Evolutionary conservation across 1,140 invertebrate genomes (phyloP).

Genomic region (Mycetomoellerius zeteki): DNA sequence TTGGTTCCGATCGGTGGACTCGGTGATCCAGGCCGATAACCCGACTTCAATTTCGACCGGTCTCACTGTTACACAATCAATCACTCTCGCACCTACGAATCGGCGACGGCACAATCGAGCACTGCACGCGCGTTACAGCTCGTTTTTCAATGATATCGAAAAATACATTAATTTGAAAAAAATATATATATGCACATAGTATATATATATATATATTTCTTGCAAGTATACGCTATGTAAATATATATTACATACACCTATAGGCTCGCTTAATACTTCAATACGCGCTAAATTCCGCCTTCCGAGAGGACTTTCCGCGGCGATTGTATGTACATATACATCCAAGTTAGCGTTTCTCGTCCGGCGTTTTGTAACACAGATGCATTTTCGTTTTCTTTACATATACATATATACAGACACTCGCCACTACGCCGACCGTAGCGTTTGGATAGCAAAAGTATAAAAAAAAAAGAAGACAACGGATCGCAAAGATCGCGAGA

Average conservation of each 20-base stretch:
- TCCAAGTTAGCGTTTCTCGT: conserved; percentile 64
- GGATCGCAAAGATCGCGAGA: background rate
- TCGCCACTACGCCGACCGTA: conserved; percentile 57
- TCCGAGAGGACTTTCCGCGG: conserved; percentile 53
- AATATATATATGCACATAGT: conserved; percentile 58
- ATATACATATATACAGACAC: conserved; percentile 56
- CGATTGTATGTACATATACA: conserved; percentile 38
- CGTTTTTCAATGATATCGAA: conserved; percentile 76
- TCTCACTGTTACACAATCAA: background rate
- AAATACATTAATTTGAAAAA: conserved; percentile 83
- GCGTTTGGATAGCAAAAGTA: conserved; percentile 65
- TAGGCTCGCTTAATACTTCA: conserved; percentile 76
- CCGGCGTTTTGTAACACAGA: conserved; percentile 66
- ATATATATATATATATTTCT: conserved; percentile 40
- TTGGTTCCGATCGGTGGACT: conserved; percentile 20
- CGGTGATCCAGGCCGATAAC: background rate
- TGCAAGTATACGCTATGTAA: conserved; percentile 69
- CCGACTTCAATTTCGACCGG: conserved; percentile 1
- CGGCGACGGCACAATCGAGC: conserved; percentile 37
- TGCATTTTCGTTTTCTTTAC: conserved; percentile 64
- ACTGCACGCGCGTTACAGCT: conserved; percentile 30
- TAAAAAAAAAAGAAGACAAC: conserved; percentile 36
- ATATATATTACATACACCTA: conserved; percentile 73
- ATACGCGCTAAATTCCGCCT: conserved; percentile 58
- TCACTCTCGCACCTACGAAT: background rate